Evolutionary conservation across 2,113 vertebrate species (phyloP).

Genomic region (Corythoichthys haematopterus): DNA sequence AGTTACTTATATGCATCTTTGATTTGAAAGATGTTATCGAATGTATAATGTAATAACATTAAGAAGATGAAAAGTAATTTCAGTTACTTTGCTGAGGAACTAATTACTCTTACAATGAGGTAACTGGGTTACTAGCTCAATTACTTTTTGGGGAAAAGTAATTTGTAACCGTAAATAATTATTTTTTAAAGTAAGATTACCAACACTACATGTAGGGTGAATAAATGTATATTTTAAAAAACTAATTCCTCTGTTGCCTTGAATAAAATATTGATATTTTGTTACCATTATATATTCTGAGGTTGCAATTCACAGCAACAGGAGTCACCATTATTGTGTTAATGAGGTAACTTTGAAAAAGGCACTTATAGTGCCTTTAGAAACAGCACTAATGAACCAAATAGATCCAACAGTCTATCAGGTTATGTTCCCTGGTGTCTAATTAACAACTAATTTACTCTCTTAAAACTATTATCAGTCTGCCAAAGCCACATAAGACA

Average conservation of each 20-base stretch:
- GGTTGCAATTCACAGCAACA: background rate
- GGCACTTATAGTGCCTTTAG: background rate
- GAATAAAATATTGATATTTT: background rate
- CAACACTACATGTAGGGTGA: no score
- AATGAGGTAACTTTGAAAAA: background rate
- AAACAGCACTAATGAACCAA: background rate
- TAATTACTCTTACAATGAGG: no score
- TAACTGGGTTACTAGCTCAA: no score
- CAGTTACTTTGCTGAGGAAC: no score
- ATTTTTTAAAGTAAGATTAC: no score
- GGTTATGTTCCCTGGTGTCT: background rate
- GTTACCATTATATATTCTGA: background rate
- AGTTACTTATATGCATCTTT: no score
- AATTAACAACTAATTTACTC: background rate
- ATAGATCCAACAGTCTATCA: background rate
- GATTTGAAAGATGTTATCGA: no score
- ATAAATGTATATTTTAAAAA: background rate
- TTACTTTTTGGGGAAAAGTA: no score
- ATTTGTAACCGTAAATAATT: no score
- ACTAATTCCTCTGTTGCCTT: background rate
- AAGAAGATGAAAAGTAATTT: no score
- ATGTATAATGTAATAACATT: no score
- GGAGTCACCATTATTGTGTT: background rate
- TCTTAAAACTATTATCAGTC: background rate
- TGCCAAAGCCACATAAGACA: background rate